Conservation (phyloP, 2,888 invertebrate species). For the Andrena bucephala region DNA sequence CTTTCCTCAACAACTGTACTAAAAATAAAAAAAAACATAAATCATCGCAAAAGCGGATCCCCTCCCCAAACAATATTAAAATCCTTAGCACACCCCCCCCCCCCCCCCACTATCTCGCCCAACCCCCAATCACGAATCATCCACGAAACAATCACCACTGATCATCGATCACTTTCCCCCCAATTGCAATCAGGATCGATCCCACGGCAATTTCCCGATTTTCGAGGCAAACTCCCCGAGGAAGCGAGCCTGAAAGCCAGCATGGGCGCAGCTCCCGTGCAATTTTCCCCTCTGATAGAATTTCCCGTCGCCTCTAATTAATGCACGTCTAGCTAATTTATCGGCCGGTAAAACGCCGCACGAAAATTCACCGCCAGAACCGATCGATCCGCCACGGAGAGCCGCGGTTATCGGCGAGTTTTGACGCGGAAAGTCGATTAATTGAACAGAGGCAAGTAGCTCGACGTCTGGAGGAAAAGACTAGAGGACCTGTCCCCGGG, state of each 20-base stretch:
- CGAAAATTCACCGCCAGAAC: conserved; percentile 11
- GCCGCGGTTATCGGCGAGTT: conserved; percentile 7
- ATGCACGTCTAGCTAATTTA: conserved; percentile 4
- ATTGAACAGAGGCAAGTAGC: background rate
- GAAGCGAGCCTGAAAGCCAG: conserved; percentile 1
- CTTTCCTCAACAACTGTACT: too few species aligned
- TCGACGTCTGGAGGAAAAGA: background rate
- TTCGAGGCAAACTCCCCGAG: background rate
- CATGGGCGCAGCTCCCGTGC: background rate
- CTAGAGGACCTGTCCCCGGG: background rate
- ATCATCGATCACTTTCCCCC: too few species aligned
- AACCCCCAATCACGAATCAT: too few species aligned
- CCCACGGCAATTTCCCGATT: conserved; percentile 16
- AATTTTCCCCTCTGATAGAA: conserved; percentile 16
- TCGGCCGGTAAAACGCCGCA: conserved; percentile 19
- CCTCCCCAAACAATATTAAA: too few species aligned
- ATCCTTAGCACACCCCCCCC: too few species aligned
- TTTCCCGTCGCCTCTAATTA: conserved; percentile 26
- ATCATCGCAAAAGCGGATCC: too few species aligned
- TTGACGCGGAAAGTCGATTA: background rate
- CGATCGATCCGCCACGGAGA: conserved; percentile 2
- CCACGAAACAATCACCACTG: too few species aligned
- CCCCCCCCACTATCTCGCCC: too few species aligned
- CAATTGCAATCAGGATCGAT: background rate
- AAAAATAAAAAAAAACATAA: too few species aligned